These are phyloP conservation scores for Apamea epomidion DNA, from an alignment of 2,888 invertebrate species.

Conservation along the genomic window DNA sequence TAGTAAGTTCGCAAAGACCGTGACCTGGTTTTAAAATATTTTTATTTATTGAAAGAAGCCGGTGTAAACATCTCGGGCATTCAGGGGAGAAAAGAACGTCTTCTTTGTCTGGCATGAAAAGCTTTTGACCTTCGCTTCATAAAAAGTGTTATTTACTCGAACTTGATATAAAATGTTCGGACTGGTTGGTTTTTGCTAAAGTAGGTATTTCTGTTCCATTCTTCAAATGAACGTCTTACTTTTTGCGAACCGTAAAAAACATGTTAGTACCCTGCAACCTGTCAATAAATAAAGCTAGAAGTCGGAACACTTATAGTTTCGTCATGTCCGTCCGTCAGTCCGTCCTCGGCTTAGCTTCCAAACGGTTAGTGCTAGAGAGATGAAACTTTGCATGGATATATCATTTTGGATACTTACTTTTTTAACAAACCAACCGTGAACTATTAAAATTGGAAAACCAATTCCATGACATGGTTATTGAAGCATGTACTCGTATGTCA, in stretches of 20 bases:
- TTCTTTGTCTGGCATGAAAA: constrained; percentile 20
- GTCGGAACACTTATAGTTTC: too few species aligned
- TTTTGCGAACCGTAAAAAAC: background rate
- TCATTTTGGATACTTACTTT: background rate
- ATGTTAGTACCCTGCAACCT: background rate
- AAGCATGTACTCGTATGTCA: background rate
- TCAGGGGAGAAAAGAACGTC: constrained; percentile 9
- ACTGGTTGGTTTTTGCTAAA: constrained; percentile 6
- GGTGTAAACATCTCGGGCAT: background rate
- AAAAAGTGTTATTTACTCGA: background rate
- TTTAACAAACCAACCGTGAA: background rate
- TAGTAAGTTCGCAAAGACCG: constrained; percentile 14
- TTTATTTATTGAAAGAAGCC: background rate
- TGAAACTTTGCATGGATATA: too few species aligned
- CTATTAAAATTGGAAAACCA: background rate
- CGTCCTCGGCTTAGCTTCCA: too few species aligned
- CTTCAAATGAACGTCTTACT: background rate
- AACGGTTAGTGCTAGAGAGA: too few species aligned
- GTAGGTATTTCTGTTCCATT: background rate
- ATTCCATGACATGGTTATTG: background rate
- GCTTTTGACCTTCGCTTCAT: constrained; percentile 12
- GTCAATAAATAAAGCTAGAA: background rate
- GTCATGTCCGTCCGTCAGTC: too few species aligned
- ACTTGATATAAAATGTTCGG: background rate
- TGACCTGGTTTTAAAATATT: constrained; percentile 30